Evolutionary conservation across 1,140 invertebrate genomes (phyloP), one percentile per base, ranked within the genome.

Genomic region (Drosophila albomicans): DNA sequence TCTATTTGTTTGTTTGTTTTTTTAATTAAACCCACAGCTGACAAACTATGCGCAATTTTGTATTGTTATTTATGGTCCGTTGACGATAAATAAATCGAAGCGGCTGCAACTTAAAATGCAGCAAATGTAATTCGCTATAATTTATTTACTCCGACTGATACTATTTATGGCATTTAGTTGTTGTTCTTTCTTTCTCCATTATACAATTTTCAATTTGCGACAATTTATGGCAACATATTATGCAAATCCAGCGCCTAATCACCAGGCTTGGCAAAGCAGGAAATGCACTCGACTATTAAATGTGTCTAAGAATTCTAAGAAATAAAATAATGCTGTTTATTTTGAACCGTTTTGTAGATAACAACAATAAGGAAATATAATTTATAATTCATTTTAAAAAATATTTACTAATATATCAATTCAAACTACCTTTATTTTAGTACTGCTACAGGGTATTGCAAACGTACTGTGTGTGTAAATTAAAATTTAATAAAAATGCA

Each of bases 401-500:
- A 32, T 32, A 32, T 32, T 32, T 32, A 8, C 30, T 1, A 1
- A 32, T 32, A 2, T 38, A 3, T 3, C 35, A 38, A 38, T 3
- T 38, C 35, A 10, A 43, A 13, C n/a, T 5, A 43, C 41, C 41
- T 13, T 2, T 43, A 0, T 2, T 15, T 56, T 25, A 25, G 11
- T 7, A 1, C 0, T 25, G 49, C 5, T 16, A 35, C 7, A 52
- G 45, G 13, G 30, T 43, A 52, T 52, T 5, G 1, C 3, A 48
- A 54, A 69, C 62, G 38, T 48, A 52, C 52, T 56, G 75, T 30
- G 32, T 66, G 49, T 66, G 49, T 82, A 82, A 87, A 88, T 88
- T 80, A 78, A 89, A 88, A 78, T 88, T 88, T 89, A 89, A 88
- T 88, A 81, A 84, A 88, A 78, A 88, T 88, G 84, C 81, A 88